Percentiles rank a stretch among this genome's conserved stretches.
phyloP scores from a whole-genome alignment of 2,888 invertebrate genomes.

The Monopis laevigella region DNA sequence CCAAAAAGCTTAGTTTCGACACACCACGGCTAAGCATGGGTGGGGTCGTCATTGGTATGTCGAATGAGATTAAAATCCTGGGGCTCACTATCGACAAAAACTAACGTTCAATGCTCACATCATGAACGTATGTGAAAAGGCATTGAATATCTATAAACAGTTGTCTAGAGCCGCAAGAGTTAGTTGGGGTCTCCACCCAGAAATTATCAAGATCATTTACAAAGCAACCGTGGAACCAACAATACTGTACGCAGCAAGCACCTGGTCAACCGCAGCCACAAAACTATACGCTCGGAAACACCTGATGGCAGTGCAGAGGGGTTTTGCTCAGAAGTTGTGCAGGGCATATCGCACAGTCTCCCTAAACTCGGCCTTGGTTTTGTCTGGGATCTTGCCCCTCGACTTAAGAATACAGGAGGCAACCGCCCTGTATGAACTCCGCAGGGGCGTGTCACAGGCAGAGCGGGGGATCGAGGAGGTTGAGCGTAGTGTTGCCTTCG shows the following conservation, averaged over 20 bases:
- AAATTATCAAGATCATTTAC: slow-evolving; percentile 5
- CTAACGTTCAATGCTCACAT: slow-evolving; percentile 12
- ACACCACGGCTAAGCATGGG: slow-evolving; percentile 10
- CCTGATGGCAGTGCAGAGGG: slow-evolving; percentile 2
- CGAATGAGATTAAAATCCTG: slow-evolving; percentile 12
- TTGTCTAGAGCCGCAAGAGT: slow-evolving; percentile 6
- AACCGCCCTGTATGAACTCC: neutral
- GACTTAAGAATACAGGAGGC: neutral
- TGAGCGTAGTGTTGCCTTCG: neutral
- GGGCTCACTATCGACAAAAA: slow-evolving; percentile 15
- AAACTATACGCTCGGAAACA: neutral
- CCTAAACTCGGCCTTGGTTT: neutral
- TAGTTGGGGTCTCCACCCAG: neutral
- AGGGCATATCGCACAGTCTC: no score
- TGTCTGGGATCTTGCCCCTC: neutral
- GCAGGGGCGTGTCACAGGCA: neutral
- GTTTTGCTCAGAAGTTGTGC: no score
- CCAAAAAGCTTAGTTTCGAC: slow-evolving; percentile 13
- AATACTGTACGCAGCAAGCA: slow-evolving; percentile 5
- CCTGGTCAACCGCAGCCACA: slow-evolving; percentile 2
- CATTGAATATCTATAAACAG: slow-evolving; percentile 3
- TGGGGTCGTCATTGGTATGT: neutral
- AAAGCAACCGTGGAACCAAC: slow-evolving; percentile 9
- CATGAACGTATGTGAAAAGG: slow-evolving; percentile 5
- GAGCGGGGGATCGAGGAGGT: neutral